These are phyloP conservation scores for Pipra filicauda DNA, from an alignment of 2,113 vertebrate genomes.

Conservation along the genomic window DNA sequence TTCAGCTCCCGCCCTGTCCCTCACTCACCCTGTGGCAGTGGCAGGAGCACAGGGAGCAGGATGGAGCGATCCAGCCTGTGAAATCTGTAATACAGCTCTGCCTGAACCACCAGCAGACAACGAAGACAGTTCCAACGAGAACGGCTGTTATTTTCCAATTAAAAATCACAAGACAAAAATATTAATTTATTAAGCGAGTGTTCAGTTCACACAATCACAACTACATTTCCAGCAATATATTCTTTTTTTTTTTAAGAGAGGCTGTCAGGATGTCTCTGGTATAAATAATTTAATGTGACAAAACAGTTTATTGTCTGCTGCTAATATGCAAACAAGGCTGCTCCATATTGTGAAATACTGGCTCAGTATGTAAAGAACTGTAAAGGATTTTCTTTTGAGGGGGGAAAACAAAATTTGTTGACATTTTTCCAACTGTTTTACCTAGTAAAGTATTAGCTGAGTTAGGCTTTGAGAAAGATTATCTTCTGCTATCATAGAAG, in stretches of 20 bases:
- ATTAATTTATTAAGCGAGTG: conserved; percentile 67
- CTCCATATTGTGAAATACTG: conserved; percentile 43
- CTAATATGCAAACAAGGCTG: conserved; percentile 63
- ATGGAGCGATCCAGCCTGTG: neutral
- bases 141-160: conserved; percentile 72
- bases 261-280: conserved; percentile 26
- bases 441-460: conserved; percentile 48
- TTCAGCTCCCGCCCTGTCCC: neutral
- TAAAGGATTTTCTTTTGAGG: conserved; percentile 1
- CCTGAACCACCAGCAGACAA: conserved; percentile 13
- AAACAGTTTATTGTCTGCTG: conserved; percentile 64
- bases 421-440: conserved; percentile 52
- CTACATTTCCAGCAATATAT: conserved; percentile 14
- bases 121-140: conserved; percentile 46
- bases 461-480: conserved; percentile 51
- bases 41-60: neutral
- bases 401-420: neutral
- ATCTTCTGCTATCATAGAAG: conserved; percentile 63
- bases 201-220: conserved; percentile 27
- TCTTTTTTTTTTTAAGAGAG: neutral
- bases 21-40: accelerated
- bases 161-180: conserved; percentile 69
- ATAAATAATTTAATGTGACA: conserved; percentile 65
- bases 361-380: conserved; percentile 9
- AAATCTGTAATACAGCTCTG: conserved; percentile 28